These are phyloP conservation scores for Aspidiotus destructor DNA, from an alignment of 2,888 invertebrate genomes.

Conservation along the genomic window DNA sequence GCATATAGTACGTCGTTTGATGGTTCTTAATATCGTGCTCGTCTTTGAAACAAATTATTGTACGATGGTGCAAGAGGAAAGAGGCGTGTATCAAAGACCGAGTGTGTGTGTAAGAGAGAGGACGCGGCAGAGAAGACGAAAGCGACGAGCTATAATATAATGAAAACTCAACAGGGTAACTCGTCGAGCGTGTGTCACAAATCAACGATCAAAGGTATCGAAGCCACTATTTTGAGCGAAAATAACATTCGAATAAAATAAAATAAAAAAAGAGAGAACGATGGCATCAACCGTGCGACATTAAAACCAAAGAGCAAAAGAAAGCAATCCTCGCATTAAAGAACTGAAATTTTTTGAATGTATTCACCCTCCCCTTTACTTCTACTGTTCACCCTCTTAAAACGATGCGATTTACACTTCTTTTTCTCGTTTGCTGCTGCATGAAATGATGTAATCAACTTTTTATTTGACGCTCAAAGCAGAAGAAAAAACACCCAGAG, in stretches of 20 bases:
- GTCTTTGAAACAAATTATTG: not conserved
- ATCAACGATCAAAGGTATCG: conserved; percentile 4
- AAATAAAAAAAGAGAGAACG: not conserved
- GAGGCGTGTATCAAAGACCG: too few relatives aligned
- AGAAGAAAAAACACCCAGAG: too few relatives aligned
- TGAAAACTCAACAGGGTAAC: not conserved
- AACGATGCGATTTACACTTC: too few relatives aligned
- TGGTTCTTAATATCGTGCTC: not conserved
- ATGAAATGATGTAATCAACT: too few relatives aligned
- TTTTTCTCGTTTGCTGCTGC: too few relatives aligned
- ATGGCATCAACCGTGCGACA: too few relatives aligned
- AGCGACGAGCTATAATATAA: not conserved
- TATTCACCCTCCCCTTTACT: too few relatives aligned
- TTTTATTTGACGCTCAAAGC: too few relatives aligned
- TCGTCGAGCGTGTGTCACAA: conserved; percentile 4
- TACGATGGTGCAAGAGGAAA: not conserved
- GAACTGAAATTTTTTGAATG: too few relatives aligned
- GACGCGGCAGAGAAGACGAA: not conserved
- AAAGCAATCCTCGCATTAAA: too few relatives aligned
- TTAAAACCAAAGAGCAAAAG: too few relatives aligned
- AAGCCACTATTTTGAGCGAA: conserved; percentile 1
- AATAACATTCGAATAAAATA: not conserved
- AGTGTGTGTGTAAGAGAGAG: not conserved
- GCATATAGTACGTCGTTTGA: not conserved
- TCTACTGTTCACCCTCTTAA: too few relatives aligned